Percentiles rank a stretch among this genome's conserved stretches.
These are phyloP conservation scores for Sparidentex hasta DNA, from an alignment of 2,797 vertebrate genomes.

Conservation along the genomic window DNA sequence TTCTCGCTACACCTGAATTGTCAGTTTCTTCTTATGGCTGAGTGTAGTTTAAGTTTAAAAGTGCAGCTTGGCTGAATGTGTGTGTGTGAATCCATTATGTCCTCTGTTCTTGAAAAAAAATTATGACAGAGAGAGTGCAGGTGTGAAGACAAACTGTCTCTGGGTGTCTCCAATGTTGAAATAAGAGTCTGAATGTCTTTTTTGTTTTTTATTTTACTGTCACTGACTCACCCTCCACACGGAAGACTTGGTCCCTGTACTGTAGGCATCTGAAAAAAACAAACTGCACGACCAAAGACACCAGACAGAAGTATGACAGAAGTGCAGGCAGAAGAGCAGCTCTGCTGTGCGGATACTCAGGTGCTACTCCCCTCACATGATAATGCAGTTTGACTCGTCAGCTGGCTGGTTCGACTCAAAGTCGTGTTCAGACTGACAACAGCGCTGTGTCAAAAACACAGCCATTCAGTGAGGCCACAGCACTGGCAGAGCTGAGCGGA, in stretches of 20 bases:
- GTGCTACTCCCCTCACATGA: neutral
- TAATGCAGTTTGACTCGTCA: slow-evolving; percentile 34
- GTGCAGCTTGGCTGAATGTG: slow-evolving; percentile 12
- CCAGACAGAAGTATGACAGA: slow-evolving; percentile 33
- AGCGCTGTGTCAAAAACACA: slow-evolving; percentile 6
- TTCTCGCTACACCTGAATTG: neutral
- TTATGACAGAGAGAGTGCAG: slow-evolving; percentile 49
- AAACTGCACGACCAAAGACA: slow-evolving; percentile 36
- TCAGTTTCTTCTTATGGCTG: neutral
- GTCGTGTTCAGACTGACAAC: slow-evolving; percentile 12
- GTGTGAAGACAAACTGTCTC: slow-evolving; percentile 33
- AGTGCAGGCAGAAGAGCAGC: slow-evolving; percentile 22
- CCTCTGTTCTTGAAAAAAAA: slow-evolving; percentile 31
- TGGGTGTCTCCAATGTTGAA: slow-evolving; percentile 36
- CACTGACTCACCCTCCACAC: slow-evolving; percentile 38
- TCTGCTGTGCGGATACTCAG: slow-evolving; percentile 18
- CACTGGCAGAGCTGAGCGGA: neutral
- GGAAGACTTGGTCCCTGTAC: slow-evolving; percentile 29
- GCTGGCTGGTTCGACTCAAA: slow-evolving; percentile 19
- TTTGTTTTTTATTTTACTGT: neutral
- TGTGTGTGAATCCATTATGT: slow-evolving; percentile 17
- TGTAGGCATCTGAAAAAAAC: slow-evolving; percentile 20
- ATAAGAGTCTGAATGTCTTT: slow-evolving; percentile 43
- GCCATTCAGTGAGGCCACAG: slow-evolving; percentile 1
- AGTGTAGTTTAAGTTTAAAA: slow-evolving; percentile 23